Base-by-base conservation (phyloP, 2,888 invertebrate genomes). In the Callyntrura guangdongensis region DNA sequence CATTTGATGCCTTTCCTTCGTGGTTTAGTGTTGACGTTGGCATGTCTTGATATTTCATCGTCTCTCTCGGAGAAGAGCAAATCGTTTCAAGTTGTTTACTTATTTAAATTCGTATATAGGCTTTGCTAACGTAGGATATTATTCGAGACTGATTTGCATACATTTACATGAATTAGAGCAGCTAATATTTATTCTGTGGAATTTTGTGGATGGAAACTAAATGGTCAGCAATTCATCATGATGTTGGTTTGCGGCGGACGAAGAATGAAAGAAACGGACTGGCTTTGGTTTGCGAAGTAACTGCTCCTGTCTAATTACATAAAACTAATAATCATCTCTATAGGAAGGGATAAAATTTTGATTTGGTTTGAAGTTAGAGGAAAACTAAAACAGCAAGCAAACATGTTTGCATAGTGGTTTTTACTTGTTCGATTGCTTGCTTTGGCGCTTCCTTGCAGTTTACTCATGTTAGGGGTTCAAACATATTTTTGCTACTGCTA, bases 231-330 rank as follows among this genome's bases (percentile, higher is more conserved):
- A 8, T 12, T 53, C 12, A n/a, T 27, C n/a, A 25, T 64, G 12
- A 36, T 17, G 72, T 49, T 74, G 72, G 72, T 20, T 74, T 74
- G n/a, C n/a, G 53, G 12, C 12, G 14, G 45, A 49, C 47, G 11
- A 47, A 14, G 22, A 77, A 49, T 72, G 72, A 85, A 72, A 36
- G 53, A 67, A 79, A 20, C 8, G 9, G 82, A 85, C 81, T 74
- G 81, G 82, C 90, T 86, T 86, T 36, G 22, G 61, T 61, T 11
- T 53, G 77, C 20, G 84, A 67, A 86, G 77, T 91, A 87, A 87
- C 91, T 87, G 91, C 86, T 86, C 83, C 87, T 86, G 83, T 91
- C 86, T 87, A 91, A 91, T 91, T 91, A 87, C 87, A 77, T 67
- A 77, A 86, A 64, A 74, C 77, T 91, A 90, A 86, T 91, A 91